phyloP scores from a whole-genome alignment of 2,888 invertebrate species.

The Hydrotaea cyrtoneurina region DNA sequence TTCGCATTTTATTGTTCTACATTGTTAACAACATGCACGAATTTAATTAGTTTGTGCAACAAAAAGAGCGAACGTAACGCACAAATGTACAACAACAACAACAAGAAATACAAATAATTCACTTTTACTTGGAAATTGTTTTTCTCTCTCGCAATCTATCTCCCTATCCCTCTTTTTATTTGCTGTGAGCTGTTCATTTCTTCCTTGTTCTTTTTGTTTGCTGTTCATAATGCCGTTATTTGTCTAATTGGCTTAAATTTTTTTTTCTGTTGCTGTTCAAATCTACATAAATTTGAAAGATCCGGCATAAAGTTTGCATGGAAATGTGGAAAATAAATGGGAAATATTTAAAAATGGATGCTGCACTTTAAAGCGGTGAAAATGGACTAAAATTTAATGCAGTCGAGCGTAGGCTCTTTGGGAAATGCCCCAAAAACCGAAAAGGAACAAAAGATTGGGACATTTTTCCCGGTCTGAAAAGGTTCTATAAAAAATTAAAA shows the following conservation, averaged over 20 bases:
- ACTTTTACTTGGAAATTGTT: constrained; percentile 53
- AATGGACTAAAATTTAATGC: no score
- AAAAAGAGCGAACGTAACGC: constrained; percentile 33
- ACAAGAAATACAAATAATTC: constrained; percentile 41
- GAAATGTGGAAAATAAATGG: background rate
- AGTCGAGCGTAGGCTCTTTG: no score
- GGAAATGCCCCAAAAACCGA: no score
- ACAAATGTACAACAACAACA: constrained; percentile 19
- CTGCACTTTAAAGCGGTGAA: no score
- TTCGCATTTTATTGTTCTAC: constrained; percentile 27
- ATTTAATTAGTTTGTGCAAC: constrained; percentile 77
- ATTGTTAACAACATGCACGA: constrained; percentile 59
- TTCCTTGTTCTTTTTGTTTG: background rate
- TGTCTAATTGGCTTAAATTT: constrained; percentile 57
- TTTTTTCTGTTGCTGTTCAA: background rate
- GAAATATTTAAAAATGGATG: no score
- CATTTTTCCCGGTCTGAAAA: no score
- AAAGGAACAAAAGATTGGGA: no score
- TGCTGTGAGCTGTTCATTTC: constrained; percentile 33
- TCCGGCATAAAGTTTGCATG: background rate
- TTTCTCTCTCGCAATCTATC: background rate
- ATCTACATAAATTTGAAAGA: background rate
- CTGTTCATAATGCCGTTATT: constrained; percentile 60
- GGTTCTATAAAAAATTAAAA: no score
- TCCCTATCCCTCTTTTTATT: constrained; percentile 1